Conservation (phyloP, 2,888 invertebrate genomes). For the Timema cristinae region DNA sequence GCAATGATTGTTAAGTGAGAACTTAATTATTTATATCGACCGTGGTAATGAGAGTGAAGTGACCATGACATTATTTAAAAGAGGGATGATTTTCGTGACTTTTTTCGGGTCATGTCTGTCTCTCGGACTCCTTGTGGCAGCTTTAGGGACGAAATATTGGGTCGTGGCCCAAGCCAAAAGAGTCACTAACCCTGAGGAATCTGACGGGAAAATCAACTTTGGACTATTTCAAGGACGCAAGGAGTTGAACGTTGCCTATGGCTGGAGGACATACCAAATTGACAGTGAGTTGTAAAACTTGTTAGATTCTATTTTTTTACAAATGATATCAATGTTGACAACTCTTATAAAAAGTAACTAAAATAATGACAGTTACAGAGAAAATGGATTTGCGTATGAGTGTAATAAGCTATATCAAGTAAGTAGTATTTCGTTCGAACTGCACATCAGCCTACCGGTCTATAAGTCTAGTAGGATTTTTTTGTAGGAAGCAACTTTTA, state of each 20-base stretch:
- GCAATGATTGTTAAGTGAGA: background rate
- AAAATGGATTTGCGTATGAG: no score
- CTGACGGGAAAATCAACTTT: slow-evolving; percentile 73
- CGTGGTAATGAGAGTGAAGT: slow-evolving; percentile 4
- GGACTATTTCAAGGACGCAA: slow-evolving; percentile 86
- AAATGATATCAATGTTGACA: background rate
- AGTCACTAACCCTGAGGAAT: slow-evolving; percentile 60
- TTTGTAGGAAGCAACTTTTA: no score
- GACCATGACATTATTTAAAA: slow-evolving; percentile 65
- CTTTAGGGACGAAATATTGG: slow-evolving; percentile 83
- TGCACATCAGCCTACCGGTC: no score
- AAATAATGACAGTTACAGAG: no score
- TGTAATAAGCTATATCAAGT: no score
- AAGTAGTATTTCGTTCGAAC: no score
- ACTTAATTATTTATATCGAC: background rate
- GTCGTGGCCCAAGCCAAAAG: slow-evolving; percentile 68
- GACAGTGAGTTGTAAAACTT: slow-evolving; percentile 58
- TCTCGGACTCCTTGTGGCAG: slow-evolving; percentile 72
- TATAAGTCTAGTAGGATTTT: no score
- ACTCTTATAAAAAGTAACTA: no score
- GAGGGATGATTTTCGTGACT: slow-evolving; percentile 76
- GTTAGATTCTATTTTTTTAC: slow-evolving; percentile 1
- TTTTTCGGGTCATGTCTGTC: slow-evolving; percentile 75
- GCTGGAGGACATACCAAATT: slow-evolving; percentile 69
- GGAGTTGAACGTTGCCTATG: slow-evolving; percentile 75